Conservation (phyloP, 2,888 invertebrate species). For the Thereva unica region DNA sequence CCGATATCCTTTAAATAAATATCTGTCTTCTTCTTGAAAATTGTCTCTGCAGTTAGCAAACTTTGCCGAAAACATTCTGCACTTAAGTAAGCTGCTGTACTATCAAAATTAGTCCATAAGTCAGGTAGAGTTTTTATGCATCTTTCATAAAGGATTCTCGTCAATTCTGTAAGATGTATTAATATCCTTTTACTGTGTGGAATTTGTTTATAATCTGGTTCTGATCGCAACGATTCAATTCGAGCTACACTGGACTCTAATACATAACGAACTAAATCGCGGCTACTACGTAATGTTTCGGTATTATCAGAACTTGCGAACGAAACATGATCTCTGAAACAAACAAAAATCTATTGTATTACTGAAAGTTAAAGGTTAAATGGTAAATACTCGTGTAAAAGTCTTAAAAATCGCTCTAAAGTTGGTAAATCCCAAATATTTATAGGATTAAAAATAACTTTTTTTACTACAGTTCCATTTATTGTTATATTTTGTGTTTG, state of each 20-base stretch:
- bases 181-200: slow-evolving; percentile 51
- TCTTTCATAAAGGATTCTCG: slow-evolving; percentile 55
- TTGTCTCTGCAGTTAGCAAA: slow-evolving; percentile 49
- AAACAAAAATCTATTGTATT: not conserved
- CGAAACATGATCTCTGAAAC: slow-evolving; percentile 58
- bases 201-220: slow-evolving; percentile 53
- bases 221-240: slow-evolving; percentile 49
- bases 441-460: slow-evolving; percentile 49
- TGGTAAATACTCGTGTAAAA: slow-evolving; percentile 51
- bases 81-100: slow-evolving; percentile 59
- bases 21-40: slow-evolving; percentile 52
- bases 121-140: slow-evolving; percentile 59
- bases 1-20: slow-evolving; percentile 52
- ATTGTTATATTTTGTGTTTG: slow-evolving; percentile 47
- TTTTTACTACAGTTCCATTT: slow-evolving; percentile 50
- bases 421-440: slow-evolving; percentile 54
- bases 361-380: slow-evolving; percentile 18
- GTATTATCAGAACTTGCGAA: slow-evolving; percentile 60
- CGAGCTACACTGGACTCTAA: slow-evolving; percentile 53
- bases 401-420: slow-evolving; percentile 50
- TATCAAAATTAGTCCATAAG: slow-evolving; percentile 60
- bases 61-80: slow-evolving; percentile 63
- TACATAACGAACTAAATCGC: slow-evolving; percentile 63
- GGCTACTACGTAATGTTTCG: slow-evolving; percentile 59
- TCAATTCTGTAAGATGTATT: slow-evolving; percentile 51